Conservation (phyloP, 2,888 invertebrate species). For the Linyphia triangularis region DNA sequence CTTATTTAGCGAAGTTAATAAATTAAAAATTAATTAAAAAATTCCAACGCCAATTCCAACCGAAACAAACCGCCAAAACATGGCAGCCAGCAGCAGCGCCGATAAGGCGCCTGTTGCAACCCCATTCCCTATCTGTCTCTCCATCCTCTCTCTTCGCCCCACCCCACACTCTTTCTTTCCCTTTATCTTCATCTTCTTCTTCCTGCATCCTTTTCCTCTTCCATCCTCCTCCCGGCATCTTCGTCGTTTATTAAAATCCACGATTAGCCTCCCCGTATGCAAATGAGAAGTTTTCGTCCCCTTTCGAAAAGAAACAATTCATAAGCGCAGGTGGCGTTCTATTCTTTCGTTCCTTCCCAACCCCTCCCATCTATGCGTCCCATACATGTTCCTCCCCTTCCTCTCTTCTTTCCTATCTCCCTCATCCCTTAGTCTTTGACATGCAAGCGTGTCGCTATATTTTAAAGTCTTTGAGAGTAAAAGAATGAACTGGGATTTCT, state of each 20-base stretch:
- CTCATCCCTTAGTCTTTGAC: constrained; percentile 50
- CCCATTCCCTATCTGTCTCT: constrained; percentile 68
- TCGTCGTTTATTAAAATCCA: constrained; percentile 74
- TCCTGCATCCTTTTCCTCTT: constrained; percentile 20
- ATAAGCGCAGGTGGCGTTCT: constrained; percentile 65
- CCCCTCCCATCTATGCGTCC: constrained; percentile 13
- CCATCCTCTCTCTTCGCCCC: constrained; percentile 36
- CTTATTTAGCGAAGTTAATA: not conserved
- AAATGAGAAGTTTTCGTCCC: constrained; percentile 69
- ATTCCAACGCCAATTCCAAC: constrained; percentile 13
- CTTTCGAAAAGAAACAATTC: constrained; percentile 68
- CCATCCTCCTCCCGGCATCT: constrained; percentile 76
- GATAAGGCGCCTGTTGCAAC: constrained; percentile 61
- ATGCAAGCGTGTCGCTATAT: constrained; percentile 62
- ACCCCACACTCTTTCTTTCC: constrained; percentile 30
- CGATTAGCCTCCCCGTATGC: constrained; percentile 74
- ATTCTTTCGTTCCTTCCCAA: constrained; percentile 39
- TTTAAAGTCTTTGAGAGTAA: constrained; percentile 64
- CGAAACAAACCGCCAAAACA: constrained; percentile 24
- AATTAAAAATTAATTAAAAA: constrained; percentile 3
- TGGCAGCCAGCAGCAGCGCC: constrained; percentile 14
- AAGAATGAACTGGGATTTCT: constrained; percentile 61
- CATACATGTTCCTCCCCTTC: constrained; percentile 42
- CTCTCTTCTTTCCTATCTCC: not conserved
- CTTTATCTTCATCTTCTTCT: constrained; percentile 24